Percentiles rank a stretch among this genome's conserved stretches.
Conservation (phyloP, 23 tunicate species). For the Aplidium turbinatum region DNA sequence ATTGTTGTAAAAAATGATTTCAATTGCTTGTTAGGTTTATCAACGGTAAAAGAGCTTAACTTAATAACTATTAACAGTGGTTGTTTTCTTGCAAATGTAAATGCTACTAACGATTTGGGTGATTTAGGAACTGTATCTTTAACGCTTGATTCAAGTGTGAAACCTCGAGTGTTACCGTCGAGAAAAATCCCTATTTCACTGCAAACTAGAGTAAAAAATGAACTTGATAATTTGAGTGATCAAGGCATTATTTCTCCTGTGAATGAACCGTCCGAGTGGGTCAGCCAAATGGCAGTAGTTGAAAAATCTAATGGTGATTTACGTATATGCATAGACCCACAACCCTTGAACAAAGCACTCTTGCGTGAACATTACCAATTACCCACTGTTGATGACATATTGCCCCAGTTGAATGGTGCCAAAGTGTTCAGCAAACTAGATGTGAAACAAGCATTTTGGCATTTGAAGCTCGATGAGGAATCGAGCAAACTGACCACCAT, state of each 20-base stretch:
- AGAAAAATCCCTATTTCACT: conserved; percentile 13
- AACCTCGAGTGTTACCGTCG: conserved; percentile 6
- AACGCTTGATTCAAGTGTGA: conserved; percentile 8
- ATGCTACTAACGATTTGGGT: neutral
- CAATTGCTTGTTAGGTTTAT: conserved; percentile 10
- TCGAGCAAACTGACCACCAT: conserved; percentile 21
- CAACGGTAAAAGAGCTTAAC: conserved; percentile 13
- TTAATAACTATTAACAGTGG: neutral
- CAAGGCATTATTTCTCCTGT: conserved; percentile 7
- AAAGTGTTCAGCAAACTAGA: conserved; percentile 36
- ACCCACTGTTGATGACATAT: conserved; percentile 19
- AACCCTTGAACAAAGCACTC: conserved; percentile 16
- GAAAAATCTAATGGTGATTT: conserved; percentile 17
- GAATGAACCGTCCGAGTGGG: conserved; percentile 23
- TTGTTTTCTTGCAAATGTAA: conserved; percentile 13
- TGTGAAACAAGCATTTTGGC: conserved; percentile 27
- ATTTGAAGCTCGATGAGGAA: conserved; percentile 6
- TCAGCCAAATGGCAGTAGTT: conserved; percentile 22
- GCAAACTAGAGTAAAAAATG: conserved; percentile 9
- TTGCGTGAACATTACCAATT: conserved; percentile 3
- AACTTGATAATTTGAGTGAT: neutral
- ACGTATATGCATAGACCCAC: conserved; percentile 23
- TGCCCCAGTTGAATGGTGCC: conserved; percentile 23
- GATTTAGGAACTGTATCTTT: conserved; percentile 10
- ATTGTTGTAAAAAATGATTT: conserved; percentile 24